Percentiles rank a stretch among this genome's conserved stretches.
Conservation (phyloP, 2,888 invertebrate species). For the Scaptomyza flava region DNA sequence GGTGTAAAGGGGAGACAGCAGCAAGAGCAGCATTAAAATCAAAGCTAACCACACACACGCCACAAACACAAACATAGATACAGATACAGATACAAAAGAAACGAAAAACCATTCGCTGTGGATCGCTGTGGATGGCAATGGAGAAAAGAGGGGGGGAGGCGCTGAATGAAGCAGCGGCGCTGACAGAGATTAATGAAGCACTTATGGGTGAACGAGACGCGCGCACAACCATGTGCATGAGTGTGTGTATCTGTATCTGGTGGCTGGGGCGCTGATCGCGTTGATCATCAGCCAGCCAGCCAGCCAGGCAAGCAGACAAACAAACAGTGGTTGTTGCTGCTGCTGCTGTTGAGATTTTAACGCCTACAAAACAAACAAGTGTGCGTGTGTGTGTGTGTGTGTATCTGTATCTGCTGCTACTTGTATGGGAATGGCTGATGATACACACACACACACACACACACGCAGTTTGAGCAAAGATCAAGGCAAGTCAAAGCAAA, state of each 20-base stretch:
- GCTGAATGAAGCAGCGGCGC: constrained; percentile 29
- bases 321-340: constrained; percentile 18
- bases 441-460: constrained; percentile 41
- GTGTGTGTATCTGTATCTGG: constrained; percentile 40
- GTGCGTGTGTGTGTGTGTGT: constrained; percentile 17
- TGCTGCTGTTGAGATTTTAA: constrained; percentile 63
- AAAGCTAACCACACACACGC: constrained; percentile 52
- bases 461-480: constrained; percentile 43
- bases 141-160: constrained; percentile 1
- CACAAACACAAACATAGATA: constrained; percentile 23
- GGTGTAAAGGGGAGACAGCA: neutral
- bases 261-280: constrained; percentile 41
- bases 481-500: constrained; percentile 48
- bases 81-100: constrained; percentile 40
- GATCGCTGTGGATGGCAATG: neutral
- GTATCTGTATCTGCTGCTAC: constrained; percentile 34
- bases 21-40: constrained; percentile 51
- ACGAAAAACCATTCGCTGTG: constrained; percentile 49
- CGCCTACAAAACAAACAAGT: constrained; percentile 51
- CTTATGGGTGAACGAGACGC: constrained; percentile 74
- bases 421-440: constrained; percentile 46
- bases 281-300: constrained; percentile 31
- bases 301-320: neutral
- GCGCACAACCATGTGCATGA: constrained; percentile 20
- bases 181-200: constrained; percentile 81